Base-by-base conservation (phyloP, 1,140 invertebrate genomes). In the Aplysia californica region DNA sequence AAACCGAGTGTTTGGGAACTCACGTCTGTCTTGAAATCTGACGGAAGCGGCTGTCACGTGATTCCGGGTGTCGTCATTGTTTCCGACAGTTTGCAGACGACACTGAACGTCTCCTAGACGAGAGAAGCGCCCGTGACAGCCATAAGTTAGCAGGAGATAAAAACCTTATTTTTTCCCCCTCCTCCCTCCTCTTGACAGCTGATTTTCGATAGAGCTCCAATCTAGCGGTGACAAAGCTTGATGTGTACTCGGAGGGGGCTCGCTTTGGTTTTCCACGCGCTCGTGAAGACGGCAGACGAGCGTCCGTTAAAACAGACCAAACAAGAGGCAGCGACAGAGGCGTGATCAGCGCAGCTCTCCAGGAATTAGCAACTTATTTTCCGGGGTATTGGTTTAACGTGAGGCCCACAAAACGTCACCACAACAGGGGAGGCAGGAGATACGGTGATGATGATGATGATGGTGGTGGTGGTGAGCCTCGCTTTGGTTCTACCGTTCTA, bases 201-300 rank as follows among this genome's bases (percentile, higher is more conserved):
- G 36, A 68, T 68, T 68, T 68, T 68, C 23, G 66, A 68, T 68
- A 68, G 38, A 41, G 39, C 66, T 68, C 39, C 38, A 68, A 68
- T 68, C 23, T 68, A 41, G 3, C 36, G n/a, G 2, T 41, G 38
- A 50, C 35, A 70, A 56, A 70, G 29, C 18, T 5, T 2, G 21
- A 18, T 70, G 68, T 70, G 50, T 70, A 39, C 38, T 20, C 20
- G 29, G n/a, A 38, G 68, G 44, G 55, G 68, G 41, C 50, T 20
- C 15, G n/a, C 44, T 50, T 70, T 33, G 55, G 68, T 58, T 35
- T 70, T 10, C 18, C n/a, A 23, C 50, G 31, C 29, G 68, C 20
- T 23, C 38, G 68, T 56, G 68, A 70, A 44, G 29, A 41, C 21
- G 18, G 0, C 5, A 15, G 20, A 31, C 41, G 44, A 55, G 10